These are phyloP conservation scores for Erpetoichthys calabaricus DNA, from an alignment of 2,797 vertebrate genomes.

Conservation along the genomic window DNA sequence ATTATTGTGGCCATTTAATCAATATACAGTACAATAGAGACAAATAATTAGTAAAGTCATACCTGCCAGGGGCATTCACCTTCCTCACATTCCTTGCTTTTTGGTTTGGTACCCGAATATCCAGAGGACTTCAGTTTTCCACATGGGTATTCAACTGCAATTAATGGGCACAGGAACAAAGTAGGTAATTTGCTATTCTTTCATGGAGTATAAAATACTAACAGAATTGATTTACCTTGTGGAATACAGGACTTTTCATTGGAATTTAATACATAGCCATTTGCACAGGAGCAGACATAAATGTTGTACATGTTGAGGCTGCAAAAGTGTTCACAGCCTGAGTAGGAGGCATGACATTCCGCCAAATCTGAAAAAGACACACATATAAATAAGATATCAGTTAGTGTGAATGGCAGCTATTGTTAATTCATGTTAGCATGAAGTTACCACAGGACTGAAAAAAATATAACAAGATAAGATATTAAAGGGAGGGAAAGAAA, in stretches of 20 bases:
- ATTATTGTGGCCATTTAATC: neutral
- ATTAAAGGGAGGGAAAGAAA: too few species aligned
- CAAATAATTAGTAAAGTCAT: too few species aligned
- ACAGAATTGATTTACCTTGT: constrained; percentile 33
- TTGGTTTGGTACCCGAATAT: neutral
- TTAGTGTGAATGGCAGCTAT: neutral
- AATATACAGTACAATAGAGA: neutral
- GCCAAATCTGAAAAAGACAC: constrained; percentile 37
- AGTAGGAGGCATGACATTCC: constrained; percentile 48
- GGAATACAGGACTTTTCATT: constrained; percentile 57
- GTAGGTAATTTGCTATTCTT: too few species aligned
- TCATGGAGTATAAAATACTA: neutral
- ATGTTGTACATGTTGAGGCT: constrained; percentile 22
- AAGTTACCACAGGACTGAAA: too few species aligned
- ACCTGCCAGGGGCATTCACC: constrained; percentile 68
- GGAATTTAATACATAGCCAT: constrained; percentile 54
- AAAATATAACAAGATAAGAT: too few species aligned
- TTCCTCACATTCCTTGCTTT: neutral
- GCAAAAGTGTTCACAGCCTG: constrained; percentile 75
- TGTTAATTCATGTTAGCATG: too few species aligned
- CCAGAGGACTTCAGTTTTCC: constrained; percentile 20
- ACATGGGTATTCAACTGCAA: constrained; percentile 38
- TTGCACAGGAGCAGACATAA: constrained; percentile 60
- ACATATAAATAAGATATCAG: neutral
- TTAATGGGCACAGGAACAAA: neutral